phyloP scores from a whole-genome alignment of 2,797 vertebrate genomes.

The Microcaecilia unicolor region DNA sequence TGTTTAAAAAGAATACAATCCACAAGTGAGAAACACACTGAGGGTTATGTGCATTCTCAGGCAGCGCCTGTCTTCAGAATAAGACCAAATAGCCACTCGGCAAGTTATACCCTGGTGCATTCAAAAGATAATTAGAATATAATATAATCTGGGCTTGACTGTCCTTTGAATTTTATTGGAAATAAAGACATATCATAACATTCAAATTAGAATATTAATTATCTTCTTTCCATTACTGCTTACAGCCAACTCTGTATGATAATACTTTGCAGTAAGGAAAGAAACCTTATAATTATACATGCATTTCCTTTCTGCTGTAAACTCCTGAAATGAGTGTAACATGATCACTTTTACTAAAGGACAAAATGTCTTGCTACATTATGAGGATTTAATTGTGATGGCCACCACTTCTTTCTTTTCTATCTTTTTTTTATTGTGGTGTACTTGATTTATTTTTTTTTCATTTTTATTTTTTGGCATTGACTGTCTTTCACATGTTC shows the following conservation, averaged over 20 bases:
- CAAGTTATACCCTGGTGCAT: slow-evolving; percentile 12
- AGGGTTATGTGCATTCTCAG: slow-evolving; percentile 12
- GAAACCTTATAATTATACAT: slow-evolving; percentile 9
- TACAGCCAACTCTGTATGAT: slow-evolving; percentile 4
- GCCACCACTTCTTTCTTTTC: too few species aligned
- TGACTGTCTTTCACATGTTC: too few species aligned
- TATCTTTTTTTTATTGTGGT: too few species aligned
- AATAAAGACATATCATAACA: slow-evolving; percentile 11
- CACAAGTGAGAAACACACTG: slow-evolving; percentile 25
- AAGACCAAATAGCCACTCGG: slow-evolving; percentile 9
- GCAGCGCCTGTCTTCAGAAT: slow-evolving; percentile 3
- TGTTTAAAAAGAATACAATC: slow-evolving; percentile 7
- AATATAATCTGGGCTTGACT: not conserved
- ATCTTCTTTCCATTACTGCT: slow-evolving; percentile 5
- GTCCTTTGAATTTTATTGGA: slow-evolving; percentile 5
- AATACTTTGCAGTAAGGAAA: slow-evolving; percentile 17
- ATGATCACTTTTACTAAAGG: slow-evolving; percentile 3
- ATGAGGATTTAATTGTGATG: too few species aligned
- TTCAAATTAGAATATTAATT: slow-evolving; percentile 24
- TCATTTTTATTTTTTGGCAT: too few species aligned
- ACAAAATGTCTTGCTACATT: too few species aligned
- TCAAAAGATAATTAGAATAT: slow-evolving; percentile 14
- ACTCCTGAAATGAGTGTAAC: slow-evolving; percentile 10
- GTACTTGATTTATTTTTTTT: too few species aligned
- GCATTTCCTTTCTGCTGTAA: slow-evolving; percentile 7